A percentile compares a stretch with the other conserved stretches of the same genome.
Evolutionary conservation across 2,888 invertebrate species (phyloP).

Genomic region (Xylota segnis): DNA sequence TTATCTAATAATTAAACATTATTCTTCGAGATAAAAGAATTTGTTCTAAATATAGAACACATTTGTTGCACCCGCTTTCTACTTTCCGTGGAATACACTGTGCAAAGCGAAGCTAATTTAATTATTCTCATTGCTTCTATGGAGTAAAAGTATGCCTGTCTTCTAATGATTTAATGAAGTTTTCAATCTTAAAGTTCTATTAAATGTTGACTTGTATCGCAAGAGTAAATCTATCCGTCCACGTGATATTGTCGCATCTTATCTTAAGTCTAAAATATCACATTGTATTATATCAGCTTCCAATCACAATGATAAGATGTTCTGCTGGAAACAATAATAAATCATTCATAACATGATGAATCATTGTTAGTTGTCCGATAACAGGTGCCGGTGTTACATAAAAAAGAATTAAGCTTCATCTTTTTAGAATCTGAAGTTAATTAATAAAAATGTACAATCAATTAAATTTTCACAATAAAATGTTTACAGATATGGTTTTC

Average conservation of each 20-base stretch:
- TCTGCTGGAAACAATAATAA: background rate
- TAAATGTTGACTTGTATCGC: no score
- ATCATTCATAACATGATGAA: background rate
- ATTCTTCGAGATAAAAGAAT: background rate
- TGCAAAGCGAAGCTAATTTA: background rate
- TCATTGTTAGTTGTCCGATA: background rate
- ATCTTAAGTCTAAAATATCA: background rate
- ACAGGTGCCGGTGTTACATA: background rate
- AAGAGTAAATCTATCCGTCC: background rate
- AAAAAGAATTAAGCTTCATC: background rate
- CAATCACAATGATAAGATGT: background rate
- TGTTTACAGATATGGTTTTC: no score
- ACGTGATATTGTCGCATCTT: background rate
- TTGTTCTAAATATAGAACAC: background rate
- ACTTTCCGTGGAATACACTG: no score
- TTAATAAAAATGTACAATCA: background rate
- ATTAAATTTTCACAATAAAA: no score
- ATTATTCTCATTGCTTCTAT: no score
- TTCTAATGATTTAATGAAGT: no score
- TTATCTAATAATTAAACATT: constrained; percentile 2
- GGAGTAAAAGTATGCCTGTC: no score
- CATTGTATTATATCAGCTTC: constrained; percentile 1
- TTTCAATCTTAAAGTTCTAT: no score
- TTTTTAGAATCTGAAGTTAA: background rate
- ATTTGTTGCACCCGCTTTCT: no score